Base-by-base conservation (phyloP, 2,797 vertebrate species). In the Chiroxiphia lanceolata region DNA sequence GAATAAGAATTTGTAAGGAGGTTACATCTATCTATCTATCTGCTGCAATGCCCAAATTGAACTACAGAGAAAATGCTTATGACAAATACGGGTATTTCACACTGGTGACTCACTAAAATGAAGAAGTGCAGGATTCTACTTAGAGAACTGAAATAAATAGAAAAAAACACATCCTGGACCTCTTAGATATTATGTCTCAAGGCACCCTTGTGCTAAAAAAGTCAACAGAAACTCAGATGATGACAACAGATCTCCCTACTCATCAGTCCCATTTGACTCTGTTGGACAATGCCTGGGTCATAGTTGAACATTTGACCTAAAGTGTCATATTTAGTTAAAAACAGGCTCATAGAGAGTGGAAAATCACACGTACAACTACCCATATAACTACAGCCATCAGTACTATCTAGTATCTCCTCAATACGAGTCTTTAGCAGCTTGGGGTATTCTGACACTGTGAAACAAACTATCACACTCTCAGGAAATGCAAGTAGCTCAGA, bases 281-380 rank as follows among this genome's bases (percentile, higher is more conserved):
- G 11, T 11, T 38, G 13, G 33, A 36, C 23, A 84, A 78, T 27
- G 16, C 26, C 51, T 0, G 0, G 8, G 15, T 40, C 34, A 47
- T 3, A 57, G 36, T 0, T 75, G 21, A 64, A 45, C 3, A 61
- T 36, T 17, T 61, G 29, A 90, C 10, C 23, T 34, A 45, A 94
- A 63, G 20, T 5, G 19, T 14, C 10, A 34, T 3, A 5, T 5
- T 61, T 85, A 20, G 5, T 67, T 64, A 53, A 71, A 83, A 88
- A 64, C 2, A 38, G 31, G 8, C 6, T 31, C 15, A 44, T 0
- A n/a, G 23, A 83, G 29, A 61, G 45, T 26, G 13, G 12, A 57
- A 75, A 84, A 17, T 36, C 56, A 89, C 34, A 72, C 14, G 4
- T 57, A 74, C n/a, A 83, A 33, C 10, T 40, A 10, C 1, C 5